Evolutionary conservation across 2,797 vertebrate genomes (phyloP), one percentile per base, ranked within the genome.

Genomic region (Peromyscus melanophrys): DNA sequence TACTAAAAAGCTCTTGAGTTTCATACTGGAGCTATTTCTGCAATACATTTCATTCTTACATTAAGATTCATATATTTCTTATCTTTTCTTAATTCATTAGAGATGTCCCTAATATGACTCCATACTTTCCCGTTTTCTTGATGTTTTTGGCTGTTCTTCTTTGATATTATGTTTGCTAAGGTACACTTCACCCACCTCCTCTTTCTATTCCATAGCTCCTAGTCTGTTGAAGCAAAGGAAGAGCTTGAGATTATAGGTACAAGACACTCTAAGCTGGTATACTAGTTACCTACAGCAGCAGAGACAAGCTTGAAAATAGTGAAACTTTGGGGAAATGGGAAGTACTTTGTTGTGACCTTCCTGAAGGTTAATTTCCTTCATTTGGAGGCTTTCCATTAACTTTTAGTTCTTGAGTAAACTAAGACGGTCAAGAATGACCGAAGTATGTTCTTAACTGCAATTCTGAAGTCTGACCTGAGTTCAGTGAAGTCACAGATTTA

Each of bases 1-100:
- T 31, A 83, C 23, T 43, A 92, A 96, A 81, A 86, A 95, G 23
- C 23, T 94, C 55, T 29, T 59, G 80, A 88, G 77, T 83, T 93
- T 92, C 46, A 90, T 95, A 83, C 71, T 96, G 31, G 67, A 88
- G 84, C 65, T 92, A 89, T 95, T 96, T 94, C 21, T 71, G 86
- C 95, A 92, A 90, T 21, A 92, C 37, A 78, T 90, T 86, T 85
- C 21, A 81, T 87, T 87, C 43, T 92, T 75, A 71, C 1, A 16
- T 65, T 77, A 67, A 76, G 10, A 89, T 85, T 93, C 52, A 31
- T 8, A 11, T 49, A 27, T 57, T 75, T 65, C 82, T 83, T 90
- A n/a, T 81, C 89, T 97, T 59, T 83, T 82, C 65, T 77, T 89
- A 43, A 89, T n/a, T 82, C 46, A 73, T 25, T 92, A 46, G 29